Evolutionary conservation across 2,888 invertebrate genomes (phyloP).

Genomic region (Xestia rhomboidea): DNA sequence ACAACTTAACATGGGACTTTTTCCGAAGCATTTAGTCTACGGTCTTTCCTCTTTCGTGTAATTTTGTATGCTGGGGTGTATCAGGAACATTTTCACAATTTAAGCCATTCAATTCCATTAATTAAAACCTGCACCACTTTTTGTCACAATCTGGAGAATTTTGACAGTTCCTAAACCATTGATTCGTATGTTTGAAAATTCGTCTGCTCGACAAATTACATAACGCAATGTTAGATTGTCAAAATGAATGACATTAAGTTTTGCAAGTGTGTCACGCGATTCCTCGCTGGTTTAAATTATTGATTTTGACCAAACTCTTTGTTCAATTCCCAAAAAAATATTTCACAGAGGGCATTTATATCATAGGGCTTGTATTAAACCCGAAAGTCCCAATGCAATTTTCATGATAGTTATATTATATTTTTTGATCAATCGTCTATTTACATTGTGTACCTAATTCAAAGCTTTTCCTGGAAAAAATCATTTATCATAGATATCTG

Average conservation of each 20-base stretch:
- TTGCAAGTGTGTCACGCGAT: not conserved
- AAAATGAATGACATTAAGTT: not conserved
- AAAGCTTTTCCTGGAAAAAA: not conserved
- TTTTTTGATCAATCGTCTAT: not conserved
- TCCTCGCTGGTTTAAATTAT: not conserved
- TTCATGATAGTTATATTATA: no score
- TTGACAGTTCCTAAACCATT: not conserved
- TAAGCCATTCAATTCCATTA: not conserved
- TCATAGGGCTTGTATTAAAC: not conserved
- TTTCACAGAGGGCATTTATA: not conserved
- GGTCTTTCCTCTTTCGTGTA: constrained; percentile 25
- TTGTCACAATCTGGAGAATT: not conserved
- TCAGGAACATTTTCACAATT: not conserved
- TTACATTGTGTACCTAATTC: not conserved
- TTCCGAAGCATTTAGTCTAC: constrained; percentile 14
- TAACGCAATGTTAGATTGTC: not conserved
- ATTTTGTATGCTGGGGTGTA: not conserved
- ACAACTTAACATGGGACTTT: constrained; percentile 6
- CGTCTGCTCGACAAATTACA: not conserved
- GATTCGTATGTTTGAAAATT: not conserved
- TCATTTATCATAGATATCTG: constrained; percentile 1
- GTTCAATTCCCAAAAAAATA: not conserved
- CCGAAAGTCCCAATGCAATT: not conserved
- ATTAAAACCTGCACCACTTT: not conserved
- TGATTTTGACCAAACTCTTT: not conserved